Evolutionary conservation across 2,888 invertebrate species (phyloP).

Genomic region (Amblyteles armatorius): DNA sequence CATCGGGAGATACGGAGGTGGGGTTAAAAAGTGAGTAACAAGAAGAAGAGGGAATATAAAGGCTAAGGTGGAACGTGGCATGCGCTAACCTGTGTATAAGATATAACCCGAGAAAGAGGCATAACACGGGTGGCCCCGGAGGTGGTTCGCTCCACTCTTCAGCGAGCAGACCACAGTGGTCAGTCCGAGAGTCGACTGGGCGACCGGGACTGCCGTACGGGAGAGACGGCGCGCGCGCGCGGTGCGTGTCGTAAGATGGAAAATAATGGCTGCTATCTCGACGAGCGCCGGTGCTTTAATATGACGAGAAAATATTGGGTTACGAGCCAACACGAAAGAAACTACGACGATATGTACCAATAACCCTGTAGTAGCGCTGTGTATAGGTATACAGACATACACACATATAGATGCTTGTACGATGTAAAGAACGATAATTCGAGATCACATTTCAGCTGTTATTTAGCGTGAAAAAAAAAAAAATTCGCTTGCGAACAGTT

Average conservation of each 20-base stretch:
- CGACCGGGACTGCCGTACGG: slow-evolving; percentile 25
- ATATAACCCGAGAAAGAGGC: slow-evolving; percentile 41
- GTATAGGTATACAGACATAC: background rate
- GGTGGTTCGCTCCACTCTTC: slow-evolving; percentile 29
- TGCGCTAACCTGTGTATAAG: slow-evolving; percentile 2
- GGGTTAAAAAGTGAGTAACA: slow-evolving; percentile 30
- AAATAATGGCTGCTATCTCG: slow-evolving; percentile 74
- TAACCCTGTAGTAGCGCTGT: slow-evolving; percentile 1
- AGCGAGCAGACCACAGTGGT: slow-evolving; percentile 45
- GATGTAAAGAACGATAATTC: too few species aligned
- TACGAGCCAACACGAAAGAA: slow-evolving; percentile 66
- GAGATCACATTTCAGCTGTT: too few species aligned
- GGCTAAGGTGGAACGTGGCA: slow-evolving; percentile 31
- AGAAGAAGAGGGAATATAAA: slow-evolving; percentile 24
- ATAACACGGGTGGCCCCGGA: slow-evolving; percentile 51
- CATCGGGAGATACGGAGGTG: slow-evolving; percentile 33
- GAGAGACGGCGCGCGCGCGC: slow-evolving; percentile 31
- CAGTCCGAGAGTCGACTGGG: slow-evolving; percentile 7
- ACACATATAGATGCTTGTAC: background rate
- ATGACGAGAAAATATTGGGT: slow-evolving; percentile 77
- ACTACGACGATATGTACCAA: slow-evolving; percentile 18
- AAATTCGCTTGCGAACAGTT: too few species aligned
- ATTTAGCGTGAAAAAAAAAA: too few species aligned
- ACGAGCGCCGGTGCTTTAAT: slow-evolving; percentile 74
- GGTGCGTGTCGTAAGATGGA: slow-evolving; percentile 72